Base-by-base conservation (phyloP, 2,113 vertebrate genomes). In the Plecotus auritus region DNA sequence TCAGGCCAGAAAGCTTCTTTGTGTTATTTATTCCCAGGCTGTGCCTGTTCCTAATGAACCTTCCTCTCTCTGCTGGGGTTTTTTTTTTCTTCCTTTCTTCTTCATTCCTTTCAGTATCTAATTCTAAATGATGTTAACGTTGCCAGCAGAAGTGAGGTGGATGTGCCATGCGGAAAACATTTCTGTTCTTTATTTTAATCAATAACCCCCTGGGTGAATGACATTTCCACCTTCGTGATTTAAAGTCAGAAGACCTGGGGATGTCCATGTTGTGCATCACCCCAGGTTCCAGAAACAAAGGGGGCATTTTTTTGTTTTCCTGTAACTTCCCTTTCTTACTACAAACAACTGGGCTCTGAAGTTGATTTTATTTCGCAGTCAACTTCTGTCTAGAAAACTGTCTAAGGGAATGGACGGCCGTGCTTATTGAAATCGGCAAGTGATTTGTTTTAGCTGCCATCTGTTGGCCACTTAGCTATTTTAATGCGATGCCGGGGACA, bases 391-490 rank as follows among this genome's bases (percentile, higher is more conserved):
- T 97, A 92, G 96, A 97, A 95, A 97, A 98, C 98, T 90, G 94
- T 88, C 9, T 3, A 16, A 81, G 97, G 85, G 95, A 97, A 96
- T 92, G 1, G 40, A 97, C 97, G 76, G 85, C 94, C 11, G 97
- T 97, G 96, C 98, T 98, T 97, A 98, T 98, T 98, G 98, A 98
- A 98, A 98, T 98, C 96, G 95, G 97, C 95, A 80, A 97, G 98
- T 94, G 98, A 98, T 98, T 98, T 98, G 98, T 93, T 97, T 98
- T 90, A 98, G 98, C 98, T 98, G 98, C 98, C 98, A 98, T 98
- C 98, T 98, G 98, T 98, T 98, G 98, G 98, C 97, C 97, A 0
- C 98, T 98, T 98, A 97, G 97, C 98, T 98, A 95, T 98, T 98
- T 98, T 98, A 97, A 98, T 98, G 97, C 97, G 96, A 37, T 54